Conservation (phyloP, 1,140 invertebrate species). For the Lepeophtheirus salmonis region DNA sequence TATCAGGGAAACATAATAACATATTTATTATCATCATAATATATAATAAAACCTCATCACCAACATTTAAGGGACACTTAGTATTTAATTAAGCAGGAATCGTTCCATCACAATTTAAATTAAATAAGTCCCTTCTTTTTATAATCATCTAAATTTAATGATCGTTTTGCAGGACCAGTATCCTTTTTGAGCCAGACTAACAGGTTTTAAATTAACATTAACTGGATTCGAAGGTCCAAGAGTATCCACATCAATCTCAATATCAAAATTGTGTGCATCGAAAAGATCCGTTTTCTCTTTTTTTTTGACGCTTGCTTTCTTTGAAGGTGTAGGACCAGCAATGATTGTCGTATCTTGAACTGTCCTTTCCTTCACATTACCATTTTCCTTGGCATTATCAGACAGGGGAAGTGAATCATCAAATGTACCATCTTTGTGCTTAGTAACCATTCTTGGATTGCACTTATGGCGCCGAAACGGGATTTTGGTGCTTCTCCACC, state of each 20-base stretch:
- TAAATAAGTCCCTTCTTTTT: slow-evolving; percentile 88
- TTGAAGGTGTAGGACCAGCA: neutral
- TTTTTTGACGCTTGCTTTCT: slow-evolving; percentile 19
- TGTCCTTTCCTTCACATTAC: neutral
- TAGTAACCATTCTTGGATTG: slow-evolving; percentile 30
- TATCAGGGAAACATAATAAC: no score
- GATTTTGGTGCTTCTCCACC: slow-evolving; percentile 28
- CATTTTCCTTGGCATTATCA: neutral
- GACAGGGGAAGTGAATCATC: neutral
- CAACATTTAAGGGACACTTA: no score
- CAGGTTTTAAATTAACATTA: no score
- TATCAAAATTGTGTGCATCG: slow-evolving; percentile 87
- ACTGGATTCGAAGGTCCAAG: slow-evolving; percentile 44
- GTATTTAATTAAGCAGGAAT: no score
- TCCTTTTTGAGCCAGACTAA: no score
- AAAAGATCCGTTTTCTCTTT: slow-evolving; percentile 47
- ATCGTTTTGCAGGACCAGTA: slow-evolving; percentile 44
- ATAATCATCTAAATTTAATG: slow-evolving; percentile 86
- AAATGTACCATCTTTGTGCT: slow-evolving; percentile 5
- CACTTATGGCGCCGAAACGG: slow-evolving; percentile 34
- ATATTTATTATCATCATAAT: no score
- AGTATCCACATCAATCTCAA: slow-evolving; percentile 77
- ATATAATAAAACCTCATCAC: no score
- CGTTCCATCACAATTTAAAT: no score
- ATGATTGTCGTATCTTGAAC: neutral